Evolutionary conservation across 2,888 invertebrate species (phyloP), one percentile per base, ranked within the genome.

Genomic region (Cerceris ruficornis): DNA sequence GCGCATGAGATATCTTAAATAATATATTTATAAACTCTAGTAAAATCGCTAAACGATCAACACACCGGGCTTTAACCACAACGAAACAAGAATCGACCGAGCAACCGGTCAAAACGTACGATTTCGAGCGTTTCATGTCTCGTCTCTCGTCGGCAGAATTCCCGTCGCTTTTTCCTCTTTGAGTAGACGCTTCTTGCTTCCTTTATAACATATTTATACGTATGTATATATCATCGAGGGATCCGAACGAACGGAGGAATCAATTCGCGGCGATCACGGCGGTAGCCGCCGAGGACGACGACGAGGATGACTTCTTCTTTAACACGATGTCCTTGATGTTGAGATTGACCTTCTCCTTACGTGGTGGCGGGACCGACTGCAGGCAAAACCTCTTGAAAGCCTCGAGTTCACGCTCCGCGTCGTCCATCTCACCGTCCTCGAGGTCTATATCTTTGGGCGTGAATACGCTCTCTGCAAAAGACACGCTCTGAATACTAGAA

Each of bases 301-400:
- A 88, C 6, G 90, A 86, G 7, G 90, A 90, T 9, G 91, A 92
- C 88, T 95, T 95, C 91, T 95, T 95, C 92, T 95, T 95, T 80
- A 95, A 93, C 82, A 96, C 94, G 88, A 96, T 95, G 90, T 97
- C 96, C 92, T 96, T 96, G 87, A 97, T 94, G 93, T 97, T 96
- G 87, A 97, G 94, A 92, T 96, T 95, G 87, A 96, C 95, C 92
- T 96, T 96, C 81, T 96, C 96, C 90, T 96, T 96, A 85, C 95
- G 94, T 80, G 95, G 95, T 0, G 96, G 95, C 66, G 96, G 96
- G 81, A 97, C 95, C 80, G 97, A 97, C 91, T 96, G 96, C 89
- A 96, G 95, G 85, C 97, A 97, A 92, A 97, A 97, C 17, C 97
- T 95, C 92, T 98, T 98, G 93, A 98, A 97, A 1, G 96, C 96